These are phyloP conservation scores for Pogoniulus pusillus DNA, from an alignment of 2,797 vertebrate genomes.

Conservation along the genomic window DNA sequence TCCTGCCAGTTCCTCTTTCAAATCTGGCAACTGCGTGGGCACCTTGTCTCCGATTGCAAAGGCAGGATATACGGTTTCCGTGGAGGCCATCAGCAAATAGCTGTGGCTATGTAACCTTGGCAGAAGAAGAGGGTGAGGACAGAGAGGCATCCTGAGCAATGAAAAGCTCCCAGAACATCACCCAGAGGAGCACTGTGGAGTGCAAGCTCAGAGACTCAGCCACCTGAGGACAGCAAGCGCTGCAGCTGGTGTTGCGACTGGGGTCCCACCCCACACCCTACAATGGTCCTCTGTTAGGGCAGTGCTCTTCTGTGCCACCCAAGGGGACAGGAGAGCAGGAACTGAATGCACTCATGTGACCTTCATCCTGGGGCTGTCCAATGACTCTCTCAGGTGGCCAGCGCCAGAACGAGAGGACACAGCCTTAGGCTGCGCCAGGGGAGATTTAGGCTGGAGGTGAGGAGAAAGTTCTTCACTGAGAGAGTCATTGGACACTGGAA, in stretches of 20 bases:
- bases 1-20: slow-evolving; percentile 38
- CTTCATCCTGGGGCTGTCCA: accelerated
- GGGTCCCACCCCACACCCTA: accelerated
- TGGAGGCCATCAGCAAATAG: background rate
- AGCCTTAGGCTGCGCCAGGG: too few species aligned
- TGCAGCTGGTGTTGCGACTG: background rate
- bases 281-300: background rate
- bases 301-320: background rate
- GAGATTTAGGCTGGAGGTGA: too few species aligned
- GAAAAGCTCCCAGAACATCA: background rate
- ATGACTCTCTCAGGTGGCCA: too few species aligned
- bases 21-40: slow-evolving; percentile 9
- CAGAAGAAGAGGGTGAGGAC: background rate
- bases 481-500: too few species aligned
- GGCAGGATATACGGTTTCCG: slow-evolving; percentile 23
- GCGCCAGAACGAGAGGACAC: too few species aligned
- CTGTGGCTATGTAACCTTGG: background rate
- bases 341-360: background rate
- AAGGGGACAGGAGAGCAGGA: background rate
- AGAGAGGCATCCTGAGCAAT: background rate
- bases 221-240: background rate
- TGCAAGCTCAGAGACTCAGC: background rate
- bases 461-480: too few species aligned
- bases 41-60: slow-evolving; percentile 13
- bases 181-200: background rate